A percentile compares a stretch with the other conserved stretches of the same genome.
Evolutionary conservation across 1,140 invertebrate species (phyloP).

Genomic region (Bombyx mandarina): DNA sequence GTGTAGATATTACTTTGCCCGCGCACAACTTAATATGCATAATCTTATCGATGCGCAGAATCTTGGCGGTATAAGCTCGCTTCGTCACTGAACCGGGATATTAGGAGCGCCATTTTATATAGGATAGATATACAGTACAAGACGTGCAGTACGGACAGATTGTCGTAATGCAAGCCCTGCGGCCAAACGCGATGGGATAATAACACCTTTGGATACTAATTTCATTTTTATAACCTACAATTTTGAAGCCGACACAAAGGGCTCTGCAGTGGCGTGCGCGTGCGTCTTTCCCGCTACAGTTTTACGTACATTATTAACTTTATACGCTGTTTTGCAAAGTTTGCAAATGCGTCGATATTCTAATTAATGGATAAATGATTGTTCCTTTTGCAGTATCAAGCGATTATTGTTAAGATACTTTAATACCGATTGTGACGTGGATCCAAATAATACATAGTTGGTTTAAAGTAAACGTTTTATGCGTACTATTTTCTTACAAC

Average conservation of each 20-base stretch:
- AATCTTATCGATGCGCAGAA: conserved; percentile 67
- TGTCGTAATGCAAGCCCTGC: conserved; percentile 68
- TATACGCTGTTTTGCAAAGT: conserved; percentile 67
- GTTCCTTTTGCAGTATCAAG: conserved; percentile 56
- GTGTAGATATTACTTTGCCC: conserved; percentile 64
- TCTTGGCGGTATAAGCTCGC: conserved; percentile 59
- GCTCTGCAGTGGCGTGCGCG: conserved; percentile 67
- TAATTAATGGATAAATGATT: conserved; percentile 63
- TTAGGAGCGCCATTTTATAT: conserved; percentile 70
- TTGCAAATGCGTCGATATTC: conserved; percentile 60
- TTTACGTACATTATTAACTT: conserved; percentile 67
- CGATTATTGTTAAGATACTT: conserved; percentile 42
- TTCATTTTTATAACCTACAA: conserved; percentile 73
- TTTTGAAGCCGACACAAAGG: conserved; percentile 70
- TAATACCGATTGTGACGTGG: too few species aligned
- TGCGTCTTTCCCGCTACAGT: conserved; percentile 49
- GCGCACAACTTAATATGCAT: conserved; percentile 69
- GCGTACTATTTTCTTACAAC: too few species aligned
- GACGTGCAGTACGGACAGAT: conserved; percentile 70
- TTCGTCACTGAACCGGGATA: conserved; percentile 61
- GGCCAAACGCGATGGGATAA: conserved; percentile 72
- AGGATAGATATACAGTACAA: conserved; percentile 65
- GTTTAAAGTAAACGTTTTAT: too few species aligned
- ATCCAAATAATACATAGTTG: too few species aligned
- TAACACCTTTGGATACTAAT: conserved; percentile 73